Conservation (phyloP, 2,797 vertebrate genomes). For the Capromys pilorides region DNA sequence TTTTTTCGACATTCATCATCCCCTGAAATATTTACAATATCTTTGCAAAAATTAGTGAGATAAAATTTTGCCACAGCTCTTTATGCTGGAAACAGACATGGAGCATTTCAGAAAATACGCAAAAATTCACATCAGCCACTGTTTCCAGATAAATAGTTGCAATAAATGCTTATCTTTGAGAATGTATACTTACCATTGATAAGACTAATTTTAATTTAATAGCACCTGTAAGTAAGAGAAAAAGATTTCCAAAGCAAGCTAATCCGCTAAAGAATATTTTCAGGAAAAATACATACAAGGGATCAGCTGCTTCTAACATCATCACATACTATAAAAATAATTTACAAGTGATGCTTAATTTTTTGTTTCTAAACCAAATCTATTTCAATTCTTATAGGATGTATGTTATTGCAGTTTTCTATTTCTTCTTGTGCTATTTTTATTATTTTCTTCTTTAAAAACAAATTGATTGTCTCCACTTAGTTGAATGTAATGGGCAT, state of each 20-base stretch:
- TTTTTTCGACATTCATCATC: background rate
- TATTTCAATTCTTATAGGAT: background rate
- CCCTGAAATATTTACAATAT: background rate
- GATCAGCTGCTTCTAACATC: background rate
- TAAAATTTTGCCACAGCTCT: background rate
- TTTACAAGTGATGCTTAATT: background rate
- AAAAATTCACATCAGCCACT: slow-evolving; percentile 30
- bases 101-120: background rate
- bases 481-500: background rate
- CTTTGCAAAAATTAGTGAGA: background rate
- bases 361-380: slow-evolving; percentile 16
- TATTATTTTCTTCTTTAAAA: background rate
- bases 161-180: slow-evolving; percentile 41
- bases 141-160: slow-evolving; percentile 15
- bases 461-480: background rate
- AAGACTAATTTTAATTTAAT: slow-evolving; percentile 47
- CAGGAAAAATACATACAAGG: background rate
- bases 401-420: slow-evolving; percentile 32
- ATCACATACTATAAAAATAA: slow-evolving; percentile 21
- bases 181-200: slow-evolving; percentile 31
- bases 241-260: slow-evolving; percentile 8
- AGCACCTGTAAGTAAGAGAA: background rate
- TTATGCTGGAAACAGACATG: slow-evolving; percentile 9
- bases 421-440: slow-evolving; percentile 26
- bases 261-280: slow-evolving; percentile 20